Conservation (phyloP, 1,140 invertebrate species). For the Drosophila pandora region DNA sequence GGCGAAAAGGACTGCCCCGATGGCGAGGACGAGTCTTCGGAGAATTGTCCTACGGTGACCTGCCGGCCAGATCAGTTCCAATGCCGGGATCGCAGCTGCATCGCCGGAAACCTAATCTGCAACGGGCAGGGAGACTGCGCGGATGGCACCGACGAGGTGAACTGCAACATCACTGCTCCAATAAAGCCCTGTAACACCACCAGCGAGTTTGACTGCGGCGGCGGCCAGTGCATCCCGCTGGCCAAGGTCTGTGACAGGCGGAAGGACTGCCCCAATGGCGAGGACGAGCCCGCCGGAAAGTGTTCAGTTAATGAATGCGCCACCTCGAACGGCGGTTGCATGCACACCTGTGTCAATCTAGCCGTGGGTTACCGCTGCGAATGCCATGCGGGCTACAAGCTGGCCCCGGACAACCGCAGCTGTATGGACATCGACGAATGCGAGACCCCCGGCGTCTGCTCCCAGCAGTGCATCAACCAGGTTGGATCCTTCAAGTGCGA, state of each 20-base stretch:
- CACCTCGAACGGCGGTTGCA: slow-evolving; percentile 93
- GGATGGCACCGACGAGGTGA: slow-evolving; percentile 92
- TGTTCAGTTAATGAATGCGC: slow-evolving; percentile 92
- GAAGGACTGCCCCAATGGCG: slow-evolving; percentile 92
- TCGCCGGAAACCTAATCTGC: slow-evolving; percentile 92
- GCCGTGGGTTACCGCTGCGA: slow-evolving; percentile 91
- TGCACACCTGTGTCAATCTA: slow-evolving; percentile 91
- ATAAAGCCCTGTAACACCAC: slow-evolving; percentile 86
- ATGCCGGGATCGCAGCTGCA: slow-evolving; percentile 92
- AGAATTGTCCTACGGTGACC: slow-evolving; percentile 88
- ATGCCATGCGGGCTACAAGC: slow-evolving; percentile 89
- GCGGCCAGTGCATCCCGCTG: slow-evolving; percentile 90
- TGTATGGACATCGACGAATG: slow-evolving; percentile 98
- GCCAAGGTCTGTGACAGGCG: slow-evolving; percentile 91
- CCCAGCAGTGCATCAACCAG: slow-evolving; percentile 95
- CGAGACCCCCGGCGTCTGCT: slow-evolving; percentile 93
- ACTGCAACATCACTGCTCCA: slow-evolving; percentile 85
- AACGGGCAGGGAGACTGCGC: slow-evolving; percentile 92
- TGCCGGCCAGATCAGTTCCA: slow-evolving; percentile 93
- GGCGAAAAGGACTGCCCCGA: slow-evolving; percentile 92
- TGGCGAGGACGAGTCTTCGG: slow-evolving; percentile 89
- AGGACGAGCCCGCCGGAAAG: slow-evolving; percentile 90
- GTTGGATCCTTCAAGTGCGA: slow-evolving; percentile 96
- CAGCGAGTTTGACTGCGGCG: slow-evolving; percentile 92
- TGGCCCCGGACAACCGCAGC: slow-evolving; percentile 88